Percentiles rank a stretch among this genome's conserved stretches.
Evolutionary conservation across 1,140 invertebrate genomes (phyloP).

Genomic region (Drosophila subpulchrella): DNA sequence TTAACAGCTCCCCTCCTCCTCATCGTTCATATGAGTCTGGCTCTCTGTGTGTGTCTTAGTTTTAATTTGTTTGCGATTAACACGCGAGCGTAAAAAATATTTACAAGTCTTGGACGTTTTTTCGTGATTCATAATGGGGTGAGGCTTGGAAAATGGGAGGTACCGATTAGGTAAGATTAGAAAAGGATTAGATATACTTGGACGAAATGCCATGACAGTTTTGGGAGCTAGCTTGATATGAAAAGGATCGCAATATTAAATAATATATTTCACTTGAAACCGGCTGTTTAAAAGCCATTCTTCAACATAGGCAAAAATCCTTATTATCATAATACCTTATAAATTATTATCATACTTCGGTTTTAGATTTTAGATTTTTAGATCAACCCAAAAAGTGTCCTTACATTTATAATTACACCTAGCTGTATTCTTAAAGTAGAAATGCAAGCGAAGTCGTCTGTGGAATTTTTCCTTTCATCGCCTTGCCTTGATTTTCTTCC

Average conservation of each 20-base stretch:
- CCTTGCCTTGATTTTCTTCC: constrained; percentile 24
- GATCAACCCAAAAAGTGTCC: neutral
- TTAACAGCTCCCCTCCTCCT: constrained; percentile 59
- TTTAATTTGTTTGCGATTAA: constrained; percentile 80
- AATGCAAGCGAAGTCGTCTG: neutral
- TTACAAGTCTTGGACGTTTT: constrained; percentile 25
- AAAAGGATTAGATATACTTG: constrained; percentile 1
- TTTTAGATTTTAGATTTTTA: neutral
- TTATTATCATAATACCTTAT: too few relatives aligned
- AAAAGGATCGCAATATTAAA: too few relatives aligned
- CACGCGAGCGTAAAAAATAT: constrained; percentile 66
- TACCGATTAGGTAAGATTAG: constrained; percentile 34
- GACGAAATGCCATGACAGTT: neutral
- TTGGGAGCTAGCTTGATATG: too few relatives aligned
- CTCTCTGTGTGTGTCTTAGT: constrained; percentile 30
- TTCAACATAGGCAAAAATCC: neutral
- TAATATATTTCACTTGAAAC: too few relatives aligned
- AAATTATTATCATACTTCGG: too few relatives aligned
- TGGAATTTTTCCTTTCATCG: constrained; percentile 7
- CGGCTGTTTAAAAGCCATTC: too few relatives aligned
- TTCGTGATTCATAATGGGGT: constrained; percentile 25
- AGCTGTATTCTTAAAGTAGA: neutral
- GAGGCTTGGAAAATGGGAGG: neutral
- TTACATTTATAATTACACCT: too few relatives aligned
- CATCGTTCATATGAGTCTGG: constrained; percentile 13